A percentile compares a stretch with the other conserved stretches of the same genome.
These are phyloP conservation scores for Daboia siamensis DNA, from an alignment of 2,113 vertebrate genomes.

Conservation along the genomic window DNA sequence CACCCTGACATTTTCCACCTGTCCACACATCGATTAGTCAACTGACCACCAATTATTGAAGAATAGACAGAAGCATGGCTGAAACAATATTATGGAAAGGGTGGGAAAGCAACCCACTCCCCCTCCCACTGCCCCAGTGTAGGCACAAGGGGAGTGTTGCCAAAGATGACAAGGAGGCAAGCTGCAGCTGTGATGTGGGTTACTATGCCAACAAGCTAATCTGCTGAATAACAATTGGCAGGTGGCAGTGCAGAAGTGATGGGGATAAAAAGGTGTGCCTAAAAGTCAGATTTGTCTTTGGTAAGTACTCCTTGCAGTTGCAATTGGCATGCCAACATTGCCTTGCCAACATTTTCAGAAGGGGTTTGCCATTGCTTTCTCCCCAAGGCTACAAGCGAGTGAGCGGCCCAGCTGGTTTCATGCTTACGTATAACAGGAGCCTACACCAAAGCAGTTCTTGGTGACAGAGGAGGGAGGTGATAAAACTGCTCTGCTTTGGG, in stretches of 20 bases:
- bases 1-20: not conserved
- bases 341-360: not conserved
- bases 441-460: not conserved
- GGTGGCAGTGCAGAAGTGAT: not conserved
- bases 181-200: not conserved
- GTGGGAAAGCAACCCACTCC: not conserved
- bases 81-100: not conserved
- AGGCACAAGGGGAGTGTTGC: not conserved
- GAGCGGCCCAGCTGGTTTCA: not conserved
- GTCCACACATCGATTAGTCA: not conserved
- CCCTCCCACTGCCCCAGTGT: not conserved
- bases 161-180: not conserved
- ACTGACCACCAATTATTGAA: not conserved
- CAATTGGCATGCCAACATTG: not conserved
- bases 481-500: not conserved
- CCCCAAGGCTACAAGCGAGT: not conserved
- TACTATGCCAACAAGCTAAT: not conserved
- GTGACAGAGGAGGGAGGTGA: not conserved
- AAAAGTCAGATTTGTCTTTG: not conserved
- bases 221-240: not conserved
- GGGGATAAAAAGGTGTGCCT: not conserved
- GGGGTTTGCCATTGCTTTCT: not conserved
- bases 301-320: not conserved
- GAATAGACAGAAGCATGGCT: not conserved
- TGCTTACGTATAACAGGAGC: not conserved